Base-by-base conservation (phyloP, 2,113 vertebrate genomes). In the Erpornis zantholeuca region DNA sequence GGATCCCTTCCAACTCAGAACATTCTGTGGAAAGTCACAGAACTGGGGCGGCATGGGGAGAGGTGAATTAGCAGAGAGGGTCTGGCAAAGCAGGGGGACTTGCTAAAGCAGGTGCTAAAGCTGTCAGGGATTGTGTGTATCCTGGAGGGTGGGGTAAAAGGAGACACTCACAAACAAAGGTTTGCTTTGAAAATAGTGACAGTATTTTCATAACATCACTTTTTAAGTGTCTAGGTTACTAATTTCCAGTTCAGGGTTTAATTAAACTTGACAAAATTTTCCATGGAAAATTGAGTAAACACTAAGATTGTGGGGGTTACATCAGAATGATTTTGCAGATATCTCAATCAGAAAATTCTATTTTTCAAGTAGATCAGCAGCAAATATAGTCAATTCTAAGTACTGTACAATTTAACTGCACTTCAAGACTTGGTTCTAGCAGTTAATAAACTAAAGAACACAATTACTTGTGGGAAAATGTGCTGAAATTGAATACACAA, bases 1-100 rank as follows among this genome's bases (percentile, higher is more conserved):
- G 0, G 2, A 20, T 29, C 20, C 11, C 52, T 25, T 66, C 35
- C 61, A 57, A 6, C 8, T 6, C 36, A 50, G 21, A 59, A 21
- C 16, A 42, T 17, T 66, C 29, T 49, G 12, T 16, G 28, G 24
- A 20, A 49, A 57, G 25, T 18, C 25, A 36, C 36, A 36, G 61
- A 49, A 20, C 3, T 14, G 35, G 25, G 47, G 36, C 0, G 6
- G 12, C 1, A 2, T 13, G 25, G 5, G 28, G 42, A 75, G 61
- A 84, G 13, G 12, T 1, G 7, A 42, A 63, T 20, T 21, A 56
- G 27, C 22, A 75, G 33, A 35, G 18, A 64, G 23, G 6, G 7
- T 73, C 68, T 44, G 50, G 20, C 56, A 80, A 53, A 71, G 11
- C 38, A 52, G 3, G 7, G 27, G 44, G 15, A 40, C 27, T 33